Percentiles rank a stretch among this genome's conserved stretches.
phyloP scores from a whole-genome alignment of 64 coral and sea anemone genomes.

The Stichodactyla helianthus region DNA sequence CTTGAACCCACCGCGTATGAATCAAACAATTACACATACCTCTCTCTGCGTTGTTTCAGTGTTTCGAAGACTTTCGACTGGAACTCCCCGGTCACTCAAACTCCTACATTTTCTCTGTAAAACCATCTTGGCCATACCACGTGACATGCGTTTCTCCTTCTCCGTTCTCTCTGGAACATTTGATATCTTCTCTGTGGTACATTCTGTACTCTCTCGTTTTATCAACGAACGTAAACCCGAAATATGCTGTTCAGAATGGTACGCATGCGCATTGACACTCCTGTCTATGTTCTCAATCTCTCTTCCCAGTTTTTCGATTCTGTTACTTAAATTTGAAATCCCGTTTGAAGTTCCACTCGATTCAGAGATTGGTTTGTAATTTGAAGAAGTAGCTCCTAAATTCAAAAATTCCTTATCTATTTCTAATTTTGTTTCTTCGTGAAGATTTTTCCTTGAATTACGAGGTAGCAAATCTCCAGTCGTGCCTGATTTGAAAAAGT shows the following conservation, averaged over 20 bases:
- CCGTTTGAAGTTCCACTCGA: slow-evolving; percentile 2
- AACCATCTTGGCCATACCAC: slow-evolving; percentile 4
- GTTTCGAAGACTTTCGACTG: neutral
- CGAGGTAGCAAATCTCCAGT: neutral
- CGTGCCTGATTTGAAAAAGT: neutral
- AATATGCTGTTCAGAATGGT: neutral
- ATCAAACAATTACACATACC: neutral
- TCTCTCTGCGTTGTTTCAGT: neutral
- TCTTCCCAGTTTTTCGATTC: slow-evolving; percentile 3
- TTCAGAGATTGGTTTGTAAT: neutral
- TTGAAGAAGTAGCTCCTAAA: slow-evolving; percentile 5
- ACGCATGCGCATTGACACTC: neutral
- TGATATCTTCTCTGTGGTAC: neutral
- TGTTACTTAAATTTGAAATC: neutral
- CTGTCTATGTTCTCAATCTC: neutral
- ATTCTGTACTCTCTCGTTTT: neutral
- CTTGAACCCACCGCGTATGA: no score
- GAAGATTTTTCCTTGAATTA: neutral
- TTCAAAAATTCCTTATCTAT: slow-evolving; percentile 13
- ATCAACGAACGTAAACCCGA: neutral
- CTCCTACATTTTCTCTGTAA: neutral
- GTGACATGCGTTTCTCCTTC: neutral
- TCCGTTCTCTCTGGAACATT: neutral
- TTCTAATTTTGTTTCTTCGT: neutral
- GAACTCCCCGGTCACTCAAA: neutral